Percentiles rank a stretch among this genome's conserved stretches.
Evolutionary conservation across 2,888 invertebrate genomes (phyloP).

Genomic region (Esperia sulphurella): DNA sequence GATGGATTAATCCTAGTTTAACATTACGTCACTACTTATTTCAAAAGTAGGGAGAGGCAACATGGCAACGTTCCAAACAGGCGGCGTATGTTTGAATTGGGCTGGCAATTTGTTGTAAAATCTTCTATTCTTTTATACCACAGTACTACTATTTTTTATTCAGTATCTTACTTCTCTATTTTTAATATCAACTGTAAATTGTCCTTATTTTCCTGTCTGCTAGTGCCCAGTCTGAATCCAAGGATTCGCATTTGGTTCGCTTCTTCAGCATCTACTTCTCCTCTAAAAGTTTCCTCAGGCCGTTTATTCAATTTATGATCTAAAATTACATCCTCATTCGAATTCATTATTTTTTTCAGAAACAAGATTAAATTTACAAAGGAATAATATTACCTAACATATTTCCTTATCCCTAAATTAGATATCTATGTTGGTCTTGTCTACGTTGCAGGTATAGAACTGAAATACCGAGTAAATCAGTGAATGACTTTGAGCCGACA

Average conservation of each 20-base stretch:
- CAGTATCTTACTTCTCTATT: too few species aligned
- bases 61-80: neutral
- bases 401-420: neutral
- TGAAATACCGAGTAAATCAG: neutral
- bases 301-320: too few species aligned
- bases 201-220: too few species aligned
- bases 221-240: too few species aligned
- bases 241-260: too few species aligned
- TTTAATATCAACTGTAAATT: too few species aligned
- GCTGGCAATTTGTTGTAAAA: neutral
- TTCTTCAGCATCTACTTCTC: too few species aligned
- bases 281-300: too few species aligned
- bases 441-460: neutral
- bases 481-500: neutral
- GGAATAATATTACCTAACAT: neutral
- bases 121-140: too few species aligned
- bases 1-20: slow-evolving; percentile 7
- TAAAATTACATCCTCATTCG: neutral
- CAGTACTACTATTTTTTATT: too few species aligned
- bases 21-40: neutral
- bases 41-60: neutral
- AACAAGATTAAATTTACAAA: neutral
- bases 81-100: neutral
- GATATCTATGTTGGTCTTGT: neutral
- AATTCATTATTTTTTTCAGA: neutral